Base-by-base conservation (phyloP, 1,140 invertebrate genomes). In the Zaprionus davidi region DNA sequence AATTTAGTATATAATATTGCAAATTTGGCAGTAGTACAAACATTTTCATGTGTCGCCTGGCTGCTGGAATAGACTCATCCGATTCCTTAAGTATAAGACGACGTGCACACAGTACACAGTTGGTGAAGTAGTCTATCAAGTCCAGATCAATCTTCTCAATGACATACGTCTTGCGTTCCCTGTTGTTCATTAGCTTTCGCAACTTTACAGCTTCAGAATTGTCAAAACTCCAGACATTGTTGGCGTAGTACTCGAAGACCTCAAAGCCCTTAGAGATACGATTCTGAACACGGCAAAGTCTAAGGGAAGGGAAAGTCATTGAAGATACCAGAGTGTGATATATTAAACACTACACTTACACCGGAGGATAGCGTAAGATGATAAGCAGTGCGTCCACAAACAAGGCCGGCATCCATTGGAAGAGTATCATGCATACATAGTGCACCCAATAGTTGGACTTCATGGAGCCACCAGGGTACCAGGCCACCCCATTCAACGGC, bases 381-480 rank as follows among this genome's bases (percentile, higher is more conserved):
- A 95, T 95, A 24, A 97, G 94, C 3, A 97, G 81, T 2, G 94
- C 93, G 79, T 98, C 98, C 46, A 98, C 94, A 62, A 98, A 91
- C 41, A 98, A 94, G 12, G 97, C 97, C 1, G 97, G 97, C 46
- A 98, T 93, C 93, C 96, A 95, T 85, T 98, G 97, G 91, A 97
- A 97, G 24, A 98, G 93, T 5, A 98, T 91, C 58, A 97, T 95
- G 83, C 96, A 97, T 44, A 98, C 95, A 71, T 96, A 95, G 87
- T 98, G 97, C 57, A 96, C 84, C 2, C 96, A 83, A 78, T 95
- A 94, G 26, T 95, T 96, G 68, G 95, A 96, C 85, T 98, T 98
- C 96, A 98, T 98, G 1, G 96, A 97, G 5, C 97, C 97, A 36
- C 96, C 96, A 0, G 97, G 97, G 93, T 98, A 98, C 97, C 97